Evolutionary conservation across 2,113 vertebrate species (phyloP).

Genomic region (Stegastes partitus): DNA sequence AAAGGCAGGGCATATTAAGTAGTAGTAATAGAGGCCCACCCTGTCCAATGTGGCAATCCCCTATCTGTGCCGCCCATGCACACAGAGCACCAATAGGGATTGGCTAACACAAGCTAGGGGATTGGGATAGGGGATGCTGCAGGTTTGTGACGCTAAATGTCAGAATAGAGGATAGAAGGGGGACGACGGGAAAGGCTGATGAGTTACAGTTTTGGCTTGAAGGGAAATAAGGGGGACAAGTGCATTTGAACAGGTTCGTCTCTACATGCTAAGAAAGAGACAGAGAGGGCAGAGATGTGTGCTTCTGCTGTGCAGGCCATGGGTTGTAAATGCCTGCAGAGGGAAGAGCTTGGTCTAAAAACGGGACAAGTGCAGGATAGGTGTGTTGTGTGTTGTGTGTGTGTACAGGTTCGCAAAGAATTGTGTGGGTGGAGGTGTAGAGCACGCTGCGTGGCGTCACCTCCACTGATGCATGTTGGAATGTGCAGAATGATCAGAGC

Average conservation of each 20-base stretch:
- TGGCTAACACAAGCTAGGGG: slow-evolving; percentile 75
- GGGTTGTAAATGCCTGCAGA: slow-evolving; percentile 63
- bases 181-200: slow-evolving; percentile 26
- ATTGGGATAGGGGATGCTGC: slow-evolving; percentile 67
- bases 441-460: slow-evolving; percentile 27
- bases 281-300: slow-evolving; percentile 46
- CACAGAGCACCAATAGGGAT: slow-evolving; percentile 84
- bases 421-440: slow-evolving; percentile 24
- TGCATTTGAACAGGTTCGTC: slow-evolving; percentile 60
- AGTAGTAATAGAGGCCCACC: slow-evolving; percentile 59
- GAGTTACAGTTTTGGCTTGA: slow-evolving; percentile 42
- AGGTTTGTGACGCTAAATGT: slow-evolving; percentile 42
- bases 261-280: slow-evolving; percentile 58
- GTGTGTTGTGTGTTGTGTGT: too few species aligned
- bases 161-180: slow-evolving; percentile 38
- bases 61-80: slow-evolving; percentile 81
- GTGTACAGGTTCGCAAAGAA: slow-evolving; percentile 36
- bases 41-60: slow-evolving; percentile 75
- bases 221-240: slow-evolving; percentile 52
- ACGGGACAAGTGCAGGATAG: slow-evolving; percentile 11
- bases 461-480: slow-evolving; percentile 51
- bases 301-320: slow-evolving; percentile 65
- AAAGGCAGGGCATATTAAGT: slow-evolving; percentile 71
- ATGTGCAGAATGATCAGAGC: slow-evolving; percentile 70
- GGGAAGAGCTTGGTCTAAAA: slow-evolving; percentile 53